Conservation (phyloP, 2,113 vertebrate species). For the Cebidichthys violaceus region DNA sequence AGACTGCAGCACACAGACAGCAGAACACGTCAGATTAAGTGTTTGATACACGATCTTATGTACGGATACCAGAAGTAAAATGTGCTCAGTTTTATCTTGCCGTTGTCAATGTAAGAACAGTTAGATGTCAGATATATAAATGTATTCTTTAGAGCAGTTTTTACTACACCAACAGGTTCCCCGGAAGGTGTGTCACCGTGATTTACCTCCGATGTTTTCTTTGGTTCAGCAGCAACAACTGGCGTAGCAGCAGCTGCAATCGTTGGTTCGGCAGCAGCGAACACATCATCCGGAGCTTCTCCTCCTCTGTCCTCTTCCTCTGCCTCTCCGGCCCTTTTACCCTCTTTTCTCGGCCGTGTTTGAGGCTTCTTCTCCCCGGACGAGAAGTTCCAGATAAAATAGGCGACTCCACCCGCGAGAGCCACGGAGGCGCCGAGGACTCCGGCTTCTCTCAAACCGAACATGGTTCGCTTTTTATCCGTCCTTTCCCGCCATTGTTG, state of each 20-base stretch:
- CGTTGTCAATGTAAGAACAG: not conserved
- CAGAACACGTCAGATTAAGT: not conserved
- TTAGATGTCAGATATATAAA: not conserved
- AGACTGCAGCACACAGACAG: conserved; percentile 70
- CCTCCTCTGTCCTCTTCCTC: not conserved
- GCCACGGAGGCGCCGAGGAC: conserved; percentile 74
- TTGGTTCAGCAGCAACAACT: not conserved
- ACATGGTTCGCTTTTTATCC: conserved; percentile 61
- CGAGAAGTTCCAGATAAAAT: conserved; percentile 75
- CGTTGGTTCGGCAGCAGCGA: no score
- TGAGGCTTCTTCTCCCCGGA: conserved; percentile 5
- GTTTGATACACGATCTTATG: not conserved
- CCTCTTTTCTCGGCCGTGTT: not conserved
- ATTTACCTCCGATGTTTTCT: conserved; percentile 31
- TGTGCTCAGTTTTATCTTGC: not conserved
- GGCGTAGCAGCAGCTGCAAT: not conserved
- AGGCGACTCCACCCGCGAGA: conserved; percentile 77
- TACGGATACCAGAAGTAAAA: not conserved
- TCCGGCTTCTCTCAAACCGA: conserved; percentile 63
- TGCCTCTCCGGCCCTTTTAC: not conserved
- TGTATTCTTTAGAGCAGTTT: not conserved
- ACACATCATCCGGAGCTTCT: not conserved
- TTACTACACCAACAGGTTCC: not conserved
- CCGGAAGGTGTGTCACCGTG: not conserved
- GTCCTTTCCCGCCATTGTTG: not conserved